Evolutionary conservation across 2,888 invertebrate species (phyloP).

Genomic region (Choreutis nemorana): DNA sequence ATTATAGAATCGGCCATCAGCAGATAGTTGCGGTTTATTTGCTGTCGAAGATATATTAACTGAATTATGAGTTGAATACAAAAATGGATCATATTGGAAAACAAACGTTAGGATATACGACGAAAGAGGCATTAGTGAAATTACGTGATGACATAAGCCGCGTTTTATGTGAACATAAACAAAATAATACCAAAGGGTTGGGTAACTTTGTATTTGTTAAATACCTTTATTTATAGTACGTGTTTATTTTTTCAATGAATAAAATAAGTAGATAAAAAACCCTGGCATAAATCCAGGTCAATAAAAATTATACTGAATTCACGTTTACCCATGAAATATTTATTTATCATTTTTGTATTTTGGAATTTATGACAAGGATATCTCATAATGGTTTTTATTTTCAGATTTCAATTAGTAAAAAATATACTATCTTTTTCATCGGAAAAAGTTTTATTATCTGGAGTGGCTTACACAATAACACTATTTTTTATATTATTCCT

Average conservation of each 20-base stretch:
- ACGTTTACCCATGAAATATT: no score
- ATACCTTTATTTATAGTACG: constrained; percentile 1
- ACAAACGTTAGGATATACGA: constrained; percentile 66
- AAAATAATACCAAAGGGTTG: constrained; percentile 62
- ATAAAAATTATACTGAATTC: no score
- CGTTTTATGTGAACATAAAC: constrained; percentile 70
- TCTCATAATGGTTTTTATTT: constrained; percentile 17
- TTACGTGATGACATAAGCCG: constrained; percentile 74
- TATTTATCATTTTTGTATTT: constrained; percentile 2
- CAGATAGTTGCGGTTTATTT: no score
- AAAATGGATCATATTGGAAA: constrained; percentile 40
- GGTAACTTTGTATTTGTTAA: constrained; percentile 4
- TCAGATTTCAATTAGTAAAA: constrained; percentile 34
- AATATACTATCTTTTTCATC: constrained; percentile 56
- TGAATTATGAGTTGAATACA: constrained; percentile 2
- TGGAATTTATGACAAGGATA: constrained; percentile 6
- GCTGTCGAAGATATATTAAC: background rate
- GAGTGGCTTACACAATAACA: constrained; percentile 51
- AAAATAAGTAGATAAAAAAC: no score
- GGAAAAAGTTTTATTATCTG: constrained; percentile 49
- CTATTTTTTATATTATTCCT: constrained; percentile 43
- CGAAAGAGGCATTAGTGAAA: constrained; percentile 72
- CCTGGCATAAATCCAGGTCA: no score
- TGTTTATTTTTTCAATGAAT: no score
- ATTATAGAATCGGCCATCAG: no score